A percentile compares a stretch with the other conserved stretches of the same genome.
Evolutionary conservation across 2,888 invertebrate species (phyloP).

Genomic region (Loripinus fragilis): DNA sequence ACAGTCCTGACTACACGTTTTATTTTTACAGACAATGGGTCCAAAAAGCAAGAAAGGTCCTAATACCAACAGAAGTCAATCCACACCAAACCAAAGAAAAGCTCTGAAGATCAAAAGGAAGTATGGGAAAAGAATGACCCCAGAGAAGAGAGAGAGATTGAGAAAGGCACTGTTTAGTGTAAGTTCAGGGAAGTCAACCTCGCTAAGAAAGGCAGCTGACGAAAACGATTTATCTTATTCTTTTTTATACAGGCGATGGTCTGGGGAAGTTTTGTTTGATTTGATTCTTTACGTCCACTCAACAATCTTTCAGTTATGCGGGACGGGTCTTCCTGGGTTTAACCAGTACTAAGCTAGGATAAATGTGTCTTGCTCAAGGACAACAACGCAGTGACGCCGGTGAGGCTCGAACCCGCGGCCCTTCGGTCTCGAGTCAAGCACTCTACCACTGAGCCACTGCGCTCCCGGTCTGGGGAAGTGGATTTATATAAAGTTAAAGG

Average conservation of each 20-base stretch:
- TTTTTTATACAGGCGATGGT: slow-evolving; percentile 22
- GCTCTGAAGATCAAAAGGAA: slow-evolving; percentile 24
- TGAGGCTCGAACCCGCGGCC: too few relatives aligned
- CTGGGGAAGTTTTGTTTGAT: background rate
- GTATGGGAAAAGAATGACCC: slow-evolving; percentile 23
- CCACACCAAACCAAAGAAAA: slow-evolving; percentile 6
- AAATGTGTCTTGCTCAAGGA: too few relatives aligned
- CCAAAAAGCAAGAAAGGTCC: slow-evolving; percentile 19
- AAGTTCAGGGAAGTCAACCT: slow-evolving; percentile 6
- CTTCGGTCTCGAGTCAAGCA: too few relatives aligned
- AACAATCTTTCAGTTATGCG: too few relatives aligned
- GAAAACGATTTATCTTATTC: slow-evolving; percentile 21
- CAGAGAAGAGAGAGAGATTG: slow-evolving; percentile 5
- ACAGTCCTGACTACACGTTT: background rate
- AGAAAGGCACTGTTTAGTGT: slow-evolving; percentile 20
- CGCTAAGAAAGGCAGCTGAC: slow-evolving; percentile 21
- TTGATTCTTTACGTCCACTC: too few relatives aligned
- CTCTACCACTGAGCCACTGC: too few relatives aligned
- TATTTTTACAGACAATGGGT: slow-evolving; percentile 22
- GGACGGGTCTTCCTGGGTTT: too few relatives aligned
- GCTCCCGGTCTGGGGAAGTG: background rate
- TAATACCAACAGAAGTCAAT: background rate
- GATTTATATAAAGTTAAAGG: slow-evolving; percentile 28
- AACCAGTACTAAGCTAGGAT: too few relatives aligned
- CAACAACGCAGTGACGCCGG: too few relatives aligned